Base-by-base conservation (phyloP, 2,888 invertebrate species). In the Diaphora mendica region DNA sequence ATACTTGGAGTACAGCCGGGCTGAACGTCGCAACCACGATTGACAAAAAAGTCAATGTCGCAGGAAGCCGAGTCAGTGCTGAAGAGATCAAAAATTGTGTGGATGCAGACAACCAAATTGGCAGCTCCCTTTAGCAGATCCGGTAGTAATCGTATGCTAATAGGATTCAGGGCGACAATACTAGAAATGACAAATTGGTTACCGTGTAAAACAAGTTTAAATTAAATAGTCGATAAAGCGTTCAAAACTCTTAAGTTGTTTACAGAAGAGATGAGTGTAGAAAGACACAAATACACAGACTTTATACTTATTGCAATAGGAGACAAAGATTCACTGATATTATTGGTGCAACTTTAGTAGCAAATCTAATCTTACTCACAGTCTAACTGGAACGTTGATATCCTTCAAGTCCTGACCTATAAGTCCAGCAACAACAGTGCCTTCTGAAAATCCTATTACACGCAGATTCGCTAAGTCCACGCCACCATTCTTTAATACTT, bases 21-120 rank as follows among this genome's bases (percentile, higher is more conserved):
- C 23, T 70, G 70, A 35, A 39, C 17, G 0, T 13, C 13, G 30
- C 64, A 48, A 1, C 70, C 70, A 64, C 15, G 48, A 44, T 70
- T 70, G 11, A 17, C 44, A 48, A 33, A 70, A 44, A 70, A 70
- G 64, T 64, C 33, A 15, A 70, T 39, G 20, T 70, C 26, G 13
- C 64, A 23, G 17, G 2, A 20, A n/a, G 30, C 23, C 5, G 20
- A 30, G 2, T 44, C 33, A 7, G 64, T 48, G 64, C 64, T 64
- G 3, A 64, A 42, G 17, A 23, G 2, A 3, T 3, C 0, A 1
- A 51, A 11, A 35, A 30, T 35, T 35, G 71, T 65, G 26, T 71
- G 65, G 7, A 71, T 9, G 7, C n/a, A n/a, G 11, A 1, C 33
- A 0, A 71, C 71, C 11, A 51, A 39, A 17, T 51, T 39, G 7